phyloP scores from a whole-genome alignment of 2,113 vertebrate genomes.

The Mustelus asterias region DNA sequence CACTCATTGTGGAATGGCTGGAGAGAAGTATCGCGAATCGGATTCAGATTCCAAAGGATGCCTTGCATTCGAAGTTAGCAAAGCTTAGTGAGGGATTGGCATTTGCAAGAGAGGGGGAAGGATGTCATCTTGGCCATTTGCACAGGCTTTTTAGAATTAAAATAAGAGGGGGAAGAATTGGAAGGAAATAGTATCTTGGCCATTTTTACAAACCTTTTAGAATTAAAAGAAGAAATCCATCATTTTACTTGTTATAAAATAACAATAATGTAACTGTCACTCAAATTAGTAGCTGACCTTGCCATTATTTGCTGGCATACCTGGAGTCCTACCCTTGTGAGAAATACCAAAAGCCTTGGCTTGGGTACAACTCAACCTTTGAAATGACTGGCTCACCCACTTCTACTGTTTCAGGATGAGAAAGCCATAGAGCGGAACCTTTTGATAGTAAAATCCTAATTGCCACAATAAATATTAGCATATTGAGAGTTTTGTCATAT shows the following conservation, averaged over 20 bases:
- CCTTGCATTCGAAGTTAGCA: neutral
- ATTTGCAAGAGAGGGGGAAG: neutral
- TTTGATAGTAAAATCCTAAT: slow-evolving; percentile 29
- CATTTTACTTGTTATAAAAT: neutral
- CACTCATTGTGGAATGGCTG: neutral
- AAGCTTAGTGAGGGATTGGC: neutral
- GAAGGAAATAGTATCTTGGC: neutral
- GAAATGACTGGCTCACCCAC: neutral
- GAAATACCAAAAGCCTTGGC: neutral
- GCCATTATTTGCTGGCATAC: neutral
- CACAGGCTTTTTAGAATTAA: neutral
- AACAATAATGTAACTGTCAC: neutral
- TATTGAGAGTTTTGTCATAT: slow-evolving; percentile 14
- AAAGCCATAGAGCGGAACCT: slow-evolving; percentile 17
- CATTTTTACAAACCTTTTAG: neutral
- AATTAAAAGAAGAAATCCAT: neutral
- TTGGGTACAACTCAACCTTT: slow-evolving; percentile 3
- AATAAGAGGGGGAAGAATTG: neutral
- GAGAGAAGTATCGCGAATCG: neutral
- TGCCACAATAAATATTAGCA: slow-evolving; percentile 23
- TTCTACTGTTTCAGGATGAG: neutral
- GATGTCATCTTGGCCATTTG: neutral
- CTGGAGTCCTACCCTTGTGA: neutral
- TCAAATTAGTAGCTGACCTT: neutral
- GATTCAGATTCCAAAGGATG: neutral